These are phyloP conservation scores for Papilio glaucus DNA, from an alignment of 1,140 invertebrate genomes.

Conservation along the genomic window DNA sequence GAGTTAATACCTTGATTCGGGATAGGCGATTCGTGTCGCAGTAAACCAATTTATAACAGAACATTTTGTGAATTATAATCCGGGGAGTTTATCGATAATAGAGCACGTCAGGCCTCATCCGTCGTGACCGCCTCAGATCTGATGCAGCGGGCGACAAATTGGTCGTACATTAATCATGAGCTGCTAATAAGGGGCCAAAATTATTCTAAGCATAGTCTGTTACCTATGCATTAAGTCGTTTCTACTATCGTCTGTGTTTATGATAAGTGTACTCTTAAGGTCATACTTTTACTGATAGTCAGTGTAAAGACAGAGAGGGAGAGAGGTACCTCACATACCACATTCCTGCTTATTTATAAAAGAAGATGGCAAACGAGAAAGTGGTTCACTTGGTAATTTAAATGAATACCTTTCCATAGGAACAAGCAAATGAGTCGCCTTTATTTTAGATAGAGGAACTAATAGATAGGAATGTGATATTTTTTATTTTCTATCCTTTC, in stretches of 20 bases:
- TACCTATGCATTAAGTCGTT: constrained; percentile 27
- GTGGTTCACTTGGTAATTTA: no score
- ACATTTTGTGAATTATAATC: constrained; percentile 17
- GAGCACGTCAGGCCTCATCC: constrained; percentile 15
- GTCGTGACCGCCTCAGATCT: constrained; percentile 31
- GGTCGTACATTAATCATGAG: constrained; percentile 59
- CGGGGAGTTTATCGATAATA: neutral
- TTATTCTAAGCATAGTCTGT: constrained; percentile 23
- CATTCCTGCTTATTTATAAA: no score
- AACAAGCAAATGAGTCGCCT: no score
- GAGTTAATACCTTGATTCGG: neutral
- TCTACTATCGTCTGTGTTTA: neutral
- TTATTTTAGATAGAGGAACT: no score
- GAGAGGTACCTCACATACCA: no score
- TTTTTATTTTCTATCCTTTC: no score
- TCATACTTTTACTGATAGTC: neutral
- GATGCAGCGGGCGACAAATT: constrained; percentile 53
- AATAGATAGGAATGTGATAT: no score
- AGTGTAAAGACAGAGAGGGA: no score
- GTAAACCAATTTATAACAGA: constrained; percentile 19
- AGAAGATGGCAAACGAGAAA: no score
- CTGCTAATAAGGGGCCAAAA: constrained; percentile 41
- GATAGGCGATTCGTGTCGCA: neutral
- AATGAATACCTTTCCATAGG: no score
- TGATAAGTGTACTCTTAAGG: neutral